Percentiles rank a stretch among this genome's conserved stretches.
These are phyloP conservation scores for Aphelocoma coerulescens DNA, from an alignment of 2,113 vertebrate genomes.

Conservation along the genomic window DNA sequence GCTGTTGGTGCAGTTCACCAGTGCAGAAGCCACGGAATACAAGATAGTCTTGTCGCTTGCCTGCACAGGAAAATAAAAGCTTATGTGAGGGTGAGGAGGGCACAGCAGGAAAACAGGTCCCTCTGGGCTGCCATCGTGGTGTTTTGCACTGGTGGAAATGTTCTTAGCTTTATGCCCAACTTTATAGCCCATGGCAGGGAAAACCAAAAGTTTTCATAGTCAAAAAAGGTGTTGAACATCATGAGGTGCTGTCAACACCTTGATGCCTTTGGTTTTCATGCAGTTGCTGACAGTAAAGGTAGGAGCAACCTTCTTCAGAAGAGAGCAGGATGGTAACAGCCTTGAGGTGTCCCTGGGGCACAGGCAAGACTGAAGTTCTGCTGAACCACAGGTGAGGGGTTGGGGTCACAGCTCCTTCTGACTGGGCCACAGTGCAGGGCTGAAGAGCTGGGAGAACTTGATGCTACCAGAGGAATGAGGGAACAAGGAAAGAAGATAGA, in stretches of 20 bases:
- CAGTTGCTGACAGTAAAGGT: neutral
- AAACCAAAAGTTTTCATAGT: neutral
- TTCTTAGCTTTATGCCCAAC: neutral
- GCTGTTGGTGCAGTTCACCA: conserved; percentile 95
- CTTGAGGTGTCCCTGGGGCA: neutral
- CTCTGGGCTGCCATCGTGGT: neutral
- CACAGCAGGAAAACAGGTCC: neutral
- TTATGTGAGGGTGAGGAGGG: neutral
- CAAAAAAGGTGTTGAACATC: neutral
- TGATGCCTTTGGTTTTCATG: neutral
- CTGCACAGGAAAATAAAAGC: conserved; percentile 60
- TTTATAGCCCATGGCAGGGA: neutral
- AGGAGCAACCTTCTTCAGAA: neutral
- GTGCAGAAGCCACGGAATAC: conserved; percentile 87
- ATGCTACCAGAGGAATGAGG: neutral
- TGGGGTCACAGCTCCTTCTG: neutral
- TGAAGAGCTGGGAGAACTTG: neutral
- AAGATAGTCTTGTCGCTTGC: conserved; percentile 92
- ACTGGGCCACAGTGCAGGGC: neutral
- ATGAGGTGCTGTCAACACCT: neutral
- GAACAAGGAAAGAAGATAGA: conserved; percentile 35
- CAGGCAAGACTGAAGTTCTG: neutral
- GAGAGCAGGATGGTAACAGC: neutral
- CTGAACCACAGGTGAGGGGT: neutral
- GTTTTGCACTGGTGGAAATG: neutral